Conservation (phyloP, 2,797 vertebrate species). For the Darevskia nairensis region DNA sequence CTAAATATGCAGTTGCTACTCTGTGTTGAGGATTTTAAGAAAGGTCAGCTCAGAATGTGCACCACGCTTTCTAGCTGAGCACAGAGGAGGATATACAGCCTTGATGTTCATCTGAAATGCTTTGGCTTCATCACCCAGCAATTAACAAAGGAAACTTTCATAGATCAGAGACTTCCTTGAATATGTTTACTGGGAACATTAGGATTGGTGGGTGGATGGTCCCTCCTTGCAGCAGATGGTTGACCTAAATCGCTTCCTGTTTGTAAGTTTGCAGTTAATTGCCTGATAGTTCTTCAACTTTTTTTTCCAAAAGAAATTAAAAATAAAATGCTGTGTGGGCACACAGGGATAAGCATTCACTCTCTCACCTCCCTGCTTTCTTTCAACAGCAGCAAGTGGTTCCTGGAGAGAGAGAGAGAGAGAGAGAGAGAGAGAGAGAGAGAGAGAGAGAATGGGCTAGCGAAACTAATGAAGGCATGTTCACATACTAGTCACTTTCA, state of each 20-base stretch:
- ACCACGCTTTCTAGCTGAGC: background rate
- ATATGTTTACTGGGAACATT: background rate
- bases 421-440: background rate
- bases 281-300: background rate
- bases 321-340: background rate
- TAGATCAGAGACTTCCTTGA: background rate
- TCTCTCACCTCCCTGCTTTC: background rate
- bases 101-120: background rate
- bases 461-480: background rate
- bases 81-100: background rate
- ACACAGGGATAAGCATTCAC: background rate
- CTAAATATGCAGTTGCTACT: background rate
- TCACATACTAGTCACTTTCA: background rate
- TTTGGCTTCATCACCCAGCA: background rate
- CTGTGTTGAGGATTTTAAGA: too few relatives aligned
- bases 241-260: background rate
- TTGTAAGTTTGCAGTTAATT: background rate
- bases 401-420: background rate
- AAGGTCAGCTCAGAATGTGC: too few relatives aligned
- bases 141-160: background rate
- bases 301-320: background rate
- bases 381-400: background rate
- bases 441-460: background rate
- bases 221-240: background rate
- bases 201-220: too few relatives aligned